Base-by-base conservation (phyloP, 2,888 invertebrate genomes). In the Cosmorhoe ocellata region DNA sequence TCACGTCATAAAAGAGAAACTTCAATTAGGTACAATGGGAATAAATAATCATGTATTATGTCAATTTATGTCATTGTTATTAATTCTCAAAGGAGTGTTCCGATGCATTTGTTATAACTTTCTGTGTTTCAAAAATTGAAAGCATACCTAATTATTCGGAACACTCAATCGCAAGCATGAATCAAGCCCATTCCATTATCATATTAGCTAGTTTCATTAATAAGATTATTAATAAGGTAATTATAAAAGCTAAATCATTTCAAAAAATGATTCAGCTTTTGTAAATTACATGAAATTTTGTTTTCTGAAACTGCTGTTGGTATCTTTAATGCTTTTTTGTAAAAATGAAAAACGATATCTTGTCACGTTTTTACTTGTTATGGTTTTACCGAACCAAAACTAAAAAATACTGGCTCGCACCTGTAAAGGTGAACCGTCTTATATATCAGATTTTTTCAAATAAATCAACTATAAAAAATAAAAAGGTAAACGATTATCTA, bases 141-240 rank as follows among this genome's bases (percentile, higher is more conserved):
- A 18, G 18, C 3, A n/a, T n/a, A n/a, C n/a, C n/a, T n/a, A n/a
- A n/a, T n/a, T 6, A 13, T 40, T 38, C 26, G 10, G 30, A 36
- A 34, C 9, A 24, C 38, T 5, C 18, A 32, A 57, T 45, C 51
- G 59, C 64, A 62, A 59, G 71, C 71, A 69, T 66, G 64, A 43
- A 51, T 56, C 64, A 50, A 60, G 60, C 55, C 59, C 63, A 67
- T 63, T 55, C 55, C 58, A 51, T 49, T 39, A 27, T 42, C 42
- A 50, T 33, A 43, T 38, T 13, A 43, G 27, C 31, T 52, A 43
- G 38, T 39, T 33, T 41, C 9, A 22, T 37, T 22, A n/a, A n/a
- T n/a, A n/a, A 24, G n/a, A 4, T 24, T n/a, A 42, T 38, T 39
- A 10, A 13, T 14, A n/a, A 45, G 11, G 26, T 30, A 36, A 12